Evolutionary conservation across 2,113 vertebrate species (phyloP).

Genomic region (Meleagris gallopavo): DNA sequence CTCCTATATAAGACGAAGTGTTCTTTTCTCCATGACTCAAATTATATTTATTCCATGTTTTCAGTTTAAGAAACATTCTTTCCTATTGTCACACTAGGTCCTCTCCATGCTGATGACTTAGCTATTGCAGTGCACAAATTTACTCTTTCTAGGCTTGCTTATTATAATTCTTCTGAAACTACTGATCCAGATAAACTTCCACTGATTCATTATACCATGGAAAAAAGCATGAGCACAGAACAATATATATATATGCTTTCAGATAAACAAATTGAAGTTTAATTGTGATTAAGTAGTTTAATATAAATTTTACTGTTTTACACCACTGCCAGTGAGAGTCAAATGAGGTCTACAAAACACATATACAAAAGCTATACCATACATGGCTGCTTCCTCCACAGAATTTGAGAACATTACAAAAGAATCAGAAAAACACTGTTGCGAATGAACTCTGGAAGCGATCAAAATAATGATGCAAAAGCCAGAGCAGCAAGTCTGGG

Average conservation of each 20-base stretch:
- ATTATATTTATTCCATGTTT: constrained; percentile 16
- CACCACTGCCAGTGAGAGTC: background rate
- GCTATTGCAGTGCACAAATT: background rate
- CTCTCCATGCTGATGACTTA: background rate
- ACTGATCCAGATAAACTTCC: background rate
- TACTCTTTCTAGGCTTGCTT: background rate
- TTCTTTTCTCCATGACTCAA: background rate
- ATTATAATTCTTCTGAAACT: background rate
- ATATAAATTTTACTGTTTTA: background rate
- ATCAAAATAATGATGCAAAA: background rate
- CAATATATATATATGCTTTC: background rate
- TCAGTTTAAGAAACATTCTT: background rate
- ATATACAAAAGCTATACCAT: background rate
- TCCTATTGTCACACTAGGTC: background rate
- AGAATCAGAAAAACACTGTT: background rate
- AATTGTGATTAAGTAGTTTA: background rate
- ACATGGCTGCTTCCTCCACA: background rate
- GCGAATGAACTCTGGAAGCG: background rate
- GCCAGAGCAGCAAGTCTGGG: background rate
- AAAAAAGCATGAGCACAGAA: background rate
- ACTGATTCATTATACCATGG: background rate
- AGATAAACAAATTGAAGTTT: background rate
- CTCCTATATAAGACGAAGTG: background rate
- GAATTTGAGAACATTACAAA: background rate
- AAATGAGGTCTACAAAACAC: background rate